Evolutionary conservation across 1,140 invertebrate species (phyloP).

Genomic region (Anthonomus grandis): DNA sequence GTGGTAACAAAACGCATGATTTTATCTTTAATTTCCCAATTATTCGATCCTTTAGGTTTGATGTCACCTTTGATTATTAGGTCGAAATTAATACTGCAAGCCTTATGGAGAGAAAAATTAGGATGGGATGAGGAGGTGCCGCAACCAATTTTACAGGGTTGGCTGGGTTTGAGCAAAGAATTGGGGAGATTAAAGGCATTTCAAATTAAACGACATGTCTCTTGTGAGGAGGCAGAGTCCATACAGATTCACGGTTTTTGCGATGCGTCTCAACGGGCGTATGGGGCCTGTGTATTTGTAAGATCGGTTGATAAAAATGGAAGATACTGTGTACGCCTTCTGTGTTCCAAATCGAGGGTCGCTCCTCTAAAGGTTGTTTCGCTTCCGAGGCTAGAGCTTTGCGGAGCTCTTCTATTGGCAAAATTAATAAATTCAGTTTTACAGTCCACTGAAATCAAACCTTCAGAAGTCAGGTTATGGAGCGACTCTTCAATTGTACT

Average conservation of each 20-base stretch:
- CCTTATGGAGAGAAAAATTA: conserved; percentile 35
- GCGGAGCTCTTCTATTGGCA: conserved; percentile 6
- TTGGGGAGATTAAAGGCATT: not conserved
- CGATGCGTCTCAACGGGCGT: conserved; percentile 42
- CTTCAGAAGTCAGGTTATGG: conserved; percentile 17
- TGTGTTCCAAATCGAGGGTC: conserved; percentile 17
- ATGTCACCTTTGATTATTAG: conserved; percentile 31
- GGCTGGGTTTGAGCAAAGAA: conserved; percentile 3
- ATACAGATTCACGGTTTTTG: conserved; percentile 43
- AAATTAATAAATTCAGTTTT: not conserved
- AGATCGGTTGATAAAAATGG: conserved; percentile 11
- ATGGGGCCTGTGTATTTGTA: conserved; percentile 43
- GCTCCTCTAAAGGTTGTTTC: conserved; percentile 4
- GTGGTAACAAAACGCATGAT: conserved; percentile 6
- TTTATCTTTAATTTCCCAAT: conserved; percentile 15
- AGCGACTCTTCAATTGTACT: conserved; percentile 27
- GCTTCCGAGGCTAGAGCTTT: conserved; percentile 7
- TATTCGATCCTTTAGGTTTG: conserved; percentile 42
- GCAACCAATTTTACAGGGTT: not conserved
- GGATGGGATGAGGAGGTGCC: conserved; percentile 37
- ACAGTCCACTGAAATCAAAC: not conserved
- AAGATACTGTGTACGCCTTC: not conserved
- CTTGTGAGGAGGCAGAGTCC: not conserved
- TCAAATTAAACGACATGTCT: conserved; percentile 1
- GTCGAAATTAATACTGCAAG: conserved; percentile 42